These are phyloP conservation scores for Pelochelys cantorii DNA, from an alignment of 2,797 vertebrate genomes.

Conservation along the genomic window DNA sequence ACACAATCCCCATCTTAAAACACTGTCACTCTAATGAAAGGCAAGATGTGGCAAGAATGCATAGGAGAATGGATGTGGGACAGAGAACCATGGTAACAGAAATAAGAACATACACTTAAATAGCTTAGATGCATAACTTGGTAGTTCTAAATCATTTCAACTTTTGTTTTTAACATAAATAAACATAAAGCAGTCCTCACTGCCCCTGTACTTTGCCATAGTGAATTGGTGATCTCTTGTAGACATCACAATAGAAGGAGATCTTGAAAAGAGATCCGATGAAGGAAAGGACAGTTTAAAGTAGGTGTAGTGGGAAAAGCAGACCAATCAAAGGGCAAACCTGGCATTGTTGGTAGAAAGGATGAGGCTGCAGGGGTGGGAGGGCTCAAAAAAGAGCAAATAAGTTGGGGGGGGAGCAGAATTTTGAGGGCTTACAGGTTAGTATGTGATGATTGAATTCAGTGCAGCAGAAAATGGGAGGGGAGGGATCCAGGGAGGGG, in stretches of 20 bases:
- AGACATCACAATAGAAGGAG: neutral
- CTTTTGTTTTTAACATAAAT: neutral
- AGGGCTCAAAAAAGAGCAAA: neutral
- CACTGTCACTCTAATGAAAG: neutral
- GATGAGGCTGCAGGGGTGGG: neutral
- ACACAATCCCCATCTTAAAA: neutral
- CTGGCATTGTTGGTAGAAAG: neutral
- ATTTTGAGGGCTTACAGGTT: neutral
- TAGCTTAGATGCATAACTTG: rapidly evolving
- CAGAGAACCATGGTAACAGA: neutral
- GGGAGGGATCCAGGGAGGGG: neutral
- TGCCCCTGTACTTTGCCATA: neutral
- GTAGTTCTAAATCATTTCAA: neutral
- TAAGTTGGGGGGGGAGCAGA: neutral
- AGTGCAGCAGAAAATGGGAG: neutral
- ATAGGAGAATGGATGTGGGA: neutral
- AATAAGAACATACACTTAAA: neutral
- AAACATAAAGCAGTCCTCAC: neutral
- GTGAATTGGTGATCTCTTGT: neutral
- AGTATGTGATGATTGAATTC: neutral
- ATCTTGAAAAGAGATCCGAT: neutral
- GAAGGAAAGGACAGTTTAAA: neutral
- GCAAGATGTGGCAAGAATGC: neutral
- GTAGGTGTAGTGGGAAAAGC: neutral
- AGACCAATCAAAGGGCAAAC: neutral